Evolutionary conservation across 2,797 vertebrate species (phyloP).

Genomic region (Ambastaia sidthimunki): DNA sequence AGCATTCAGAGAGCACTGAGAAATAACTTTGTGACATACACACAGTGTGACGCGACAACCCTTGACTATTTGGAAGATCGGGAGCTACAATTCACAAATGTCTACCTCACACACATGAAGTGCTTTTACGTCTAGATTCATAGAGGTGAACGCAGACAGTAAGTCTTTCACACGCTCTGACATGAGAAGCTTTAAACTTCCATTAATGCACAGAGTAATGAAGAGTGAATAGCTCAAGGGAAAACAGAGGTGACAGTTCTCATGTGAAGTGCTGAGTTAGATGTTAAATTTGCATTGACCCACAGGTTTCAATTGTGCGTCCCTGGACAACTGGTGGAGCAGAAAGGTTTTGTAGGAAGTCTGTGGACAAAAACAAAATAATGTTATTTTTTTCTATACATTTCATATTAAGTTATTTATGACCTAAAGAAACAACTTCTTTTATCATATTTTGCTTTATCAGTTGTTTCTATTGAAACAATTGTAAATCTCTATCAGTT

Average conservation of each 20-base stretch:
- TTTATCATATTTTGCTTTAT: not conserved
- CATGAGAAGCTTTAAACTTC: slow-evolving; percentile 7
- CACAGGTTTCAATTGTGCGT: not conserved
- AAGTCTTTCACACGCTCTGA: slow-evolving; percentile 23
- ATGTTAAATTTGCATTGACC: not conserved
- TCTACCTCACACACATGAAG: slow-evolving; percentile 43
- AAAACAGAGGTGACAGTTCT: not conserved
- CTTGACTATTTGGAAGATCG: slow-evolving; percentile 40
- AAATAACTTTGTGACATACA: slow-evolving; percentile 53
- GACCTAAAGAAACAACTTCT: not conserved
- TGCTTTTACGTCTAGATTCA: slow-evolving; percentile 44
- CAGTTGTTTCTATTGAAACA: no score
- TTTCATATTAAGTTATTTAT: not conserved
- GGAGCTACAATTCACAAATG: slow-evolving; percentile 48
- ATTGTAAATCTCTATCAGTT: no score
- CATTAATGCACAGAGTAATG: not conserved
- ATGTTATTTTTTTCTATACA: not conserved
- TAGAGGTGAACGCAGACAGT: slow-evolving; percentile 27
- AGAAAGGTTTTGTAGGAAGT: not conserved
- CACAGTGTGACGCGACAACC: slow-evolving; percentile 38
- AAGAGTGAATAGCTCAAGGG: not conserved
- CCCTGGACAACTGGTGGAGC: not conserved
- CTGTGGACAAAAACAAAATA: not conserved
- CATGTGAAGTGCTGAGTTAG: not conserved
- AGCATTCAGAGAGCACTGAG: slow-evolving; percentile 48